These are phyloP conservation scores for Scytalopus superciliaris DNA, from an alignment of 2,113 vertebrate species.

Conservation along the genomic window DNA sequence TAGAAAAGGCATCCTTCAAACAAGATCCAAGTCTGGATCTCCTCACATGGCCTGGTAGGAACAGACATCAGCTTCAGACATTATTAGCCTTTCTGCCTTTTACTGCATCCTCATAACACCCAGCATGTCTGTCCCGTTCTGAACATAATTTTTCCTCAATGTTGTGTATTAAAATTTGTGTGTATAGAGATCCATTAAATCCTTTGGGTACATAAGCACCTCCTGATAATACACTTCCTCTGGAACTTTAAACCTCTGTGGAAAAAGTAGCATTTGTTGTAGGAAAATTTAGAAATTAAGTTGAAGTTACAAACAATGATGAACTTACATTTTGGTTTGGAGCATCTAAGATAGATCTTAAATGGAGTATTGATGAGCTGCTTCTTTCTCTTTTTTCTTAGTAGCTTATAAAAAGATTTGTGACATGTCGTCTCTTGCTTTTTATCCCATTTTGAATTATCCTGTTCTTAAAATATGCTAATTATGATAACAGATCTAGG, in stretches of 20 bases:
- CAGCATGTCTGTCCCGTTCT: not conserved
- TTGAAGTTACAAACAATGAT: not conserved
- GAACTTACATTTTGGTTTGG: not conserved
- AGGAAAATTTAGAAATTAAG: not conserved
- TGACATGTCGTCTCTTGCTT: slow-evolving; percentile 26
- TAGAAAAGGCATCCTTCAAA: not conserved
- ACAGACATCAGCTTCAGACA: not conserved
- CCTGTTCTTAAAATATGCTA: slow-evolving; percentile 57
- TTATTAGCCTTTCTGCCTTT: not conserved
- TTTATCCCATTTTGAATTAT: slow-evolving; percentile 52
- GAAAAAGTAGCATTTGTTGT: not conserved
- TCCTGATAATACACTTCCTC: not conserved
- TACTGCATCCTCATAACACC: not conserved
- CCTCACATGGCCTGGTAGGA: not conserved
- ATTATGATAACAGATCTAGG: slow-evolving; percentile 51
- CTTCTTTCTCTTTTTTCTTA: not conserved
- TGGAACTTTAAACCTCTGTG: not conserved
- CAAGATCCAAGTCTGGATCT: not conserved
- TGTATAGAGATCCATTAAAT: not conserved
- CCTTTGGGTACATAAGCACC: not conserved
- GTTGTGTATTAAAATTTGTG: not conserved
- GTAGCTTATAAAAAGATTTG: slow-evolving; percentile 13
- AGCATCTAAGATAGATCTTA: not conserved
- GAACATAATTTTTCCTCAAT: not conserved
- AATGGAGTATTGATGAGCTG: not conserved